Evolutionary conservation across 2,888 invertebrate genomes (phyloP), one percentile per base, ranked within the genome.

Genomic region (Eupithecia subumbrata): DNA sequence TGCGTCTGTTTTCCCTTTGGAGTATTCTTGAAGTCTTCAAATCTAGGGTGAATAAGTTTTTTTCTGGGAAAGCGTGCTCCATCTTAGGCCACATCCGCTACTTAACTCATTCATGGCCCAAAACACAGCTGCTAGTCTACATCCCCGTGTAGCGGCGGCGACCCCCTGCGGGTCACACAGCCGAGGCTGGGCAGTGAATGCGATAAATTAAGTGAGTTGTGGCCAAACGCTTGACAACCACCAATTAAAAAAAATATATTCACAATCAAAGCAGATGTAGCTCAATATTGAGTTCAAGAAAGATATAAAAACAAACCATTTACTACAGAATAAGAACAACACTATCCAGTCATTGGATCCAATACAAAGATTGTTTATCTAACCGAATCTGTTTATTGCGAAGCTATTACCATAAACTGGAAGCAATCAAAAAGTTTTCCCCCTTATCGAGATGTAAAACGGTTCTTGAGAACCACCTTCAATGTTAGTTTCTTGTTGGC

Each of bases 351-450:
- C 18, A 34, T 37, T 66, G 9, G 66, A 74, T 79, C 72, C 69
- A 72, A 76, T 76, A 77, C 72, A 76, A 76, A 76, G 76, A 76
- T 78, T 80, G 76, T 80, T 80, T 78, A 80, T 74, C 74, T 71
- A 76, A 76, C 74, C 75, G 77, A 79, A 79, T 80, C 80, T 76
- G 77, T 81, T 81, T 80, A 77, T 81, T 74, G 75, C 74, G 66
- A 79, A 76, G 76, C 77, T 76, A 74, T 77, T 79, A 76, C 73
- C 37, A 72, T 75, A 76, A 79, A 79, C 77, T 77, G 71, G 73
- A 72, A 78, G 74, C 71, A 74, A 78, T 73, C 69, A 74, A 72
- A 78, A 78, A 71, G 70, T 81, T 78, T 70, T 56, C 70, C 77
- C 30, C 70, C 72, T 76, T 75, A 68, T 60, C 68, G 60, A 74